A percentile compares a stretch with the other conserved stretches of the same genome.
Evolutionary conservation across 1,140 invertebrate species (phyloP).

Genomic region (Mamestra configurata): DNA sequence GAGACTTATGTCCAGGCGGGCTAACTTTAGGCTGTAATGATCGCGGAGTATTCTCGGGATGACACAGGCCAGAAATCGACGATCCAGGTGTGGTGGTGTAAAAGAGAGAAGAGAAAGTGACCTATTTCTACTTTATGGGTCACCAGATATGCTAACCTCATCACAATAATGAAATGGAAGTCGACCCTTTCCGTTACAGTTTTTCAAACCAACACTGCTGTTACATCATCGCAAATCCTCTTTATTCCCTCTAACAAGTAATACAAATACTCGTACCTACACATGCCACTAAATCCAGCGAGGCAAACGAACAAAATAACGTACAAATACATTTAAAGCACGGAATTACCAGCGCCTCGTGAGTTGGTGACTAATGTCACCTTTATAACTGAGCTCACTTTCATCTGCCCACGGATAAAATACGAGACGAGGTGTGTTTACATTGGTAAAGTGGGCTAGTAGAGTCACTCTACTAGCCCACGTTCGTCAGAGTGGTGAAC

Average conservation of each 20-base stretch:
- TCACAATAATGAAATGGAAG: too few species aligned
- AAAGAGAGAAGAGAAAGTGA: too few species aligned
- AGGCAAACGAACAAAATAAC: neutral
- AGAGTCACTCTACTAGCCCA: neutral
- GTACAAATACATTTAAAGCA: neutral
- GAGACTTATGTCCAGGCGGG: too few species aligned
- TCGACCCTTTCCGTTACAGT: too few species aligned
- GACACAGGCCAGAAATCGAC: too few species aligned
- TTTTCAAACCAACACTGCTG: too few species aligned
- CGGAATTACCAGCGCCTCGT: neutral
- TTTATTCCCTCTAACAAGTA: neutral
- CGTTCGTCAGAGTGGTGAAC: neutral
- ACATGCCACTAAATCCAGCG: neutral
- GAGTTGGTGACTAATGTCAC: conserved; percentile 1
- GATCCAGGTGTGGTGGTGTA: too few species aligned
- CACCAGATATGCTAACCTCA: too few species aligned
- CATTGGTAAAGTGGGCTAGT: conserved; percentile 4
- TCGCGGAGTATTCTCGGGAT: too few species aligned
- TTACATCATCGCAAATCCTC: too few species aligned
- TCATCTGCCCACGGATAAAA: conserved; percentile 26
- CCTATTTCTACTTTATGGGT: too few species aligned
- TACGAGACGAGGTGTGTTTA: neutral
- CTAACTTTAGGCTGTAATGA: too few species aligned
- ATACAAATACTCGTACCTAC: neutral
- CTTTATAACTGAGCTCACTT: conserved; percentile 1